Conservation (phyloP, 2,113 vertebrate species). For the Menura novaehollandiae region DNA sequence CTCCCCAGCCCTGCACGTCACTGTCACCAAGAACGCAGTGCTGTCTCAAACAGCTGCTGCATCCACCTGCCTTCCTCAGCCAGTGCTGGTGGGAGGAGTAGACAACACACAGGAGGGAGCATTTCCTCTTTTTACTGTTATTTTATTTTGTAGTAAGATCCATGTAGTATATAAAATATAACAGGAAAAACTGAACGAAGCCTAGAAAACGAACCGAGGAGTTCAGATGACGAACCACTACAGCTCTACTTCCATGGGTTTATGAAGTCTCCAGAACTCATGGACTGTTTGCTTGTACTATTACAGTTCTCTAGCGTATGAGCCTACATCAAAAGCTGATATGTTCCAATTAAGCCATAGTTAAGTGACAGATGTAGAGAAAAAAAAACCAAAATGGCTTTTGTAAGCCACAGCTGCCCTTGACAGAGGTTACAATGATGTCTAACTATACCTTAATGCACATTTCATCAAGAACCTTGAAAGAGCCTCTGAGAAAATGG, state of each 20-base stretch:
- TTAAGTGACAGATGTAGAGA: constrained; percentile 50
- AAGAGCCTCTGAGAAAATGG: constrained; percentile 59
- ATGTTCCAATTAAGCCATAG: constrained; percentile 64
- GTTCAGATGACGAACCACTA: constrained; percentile 57
- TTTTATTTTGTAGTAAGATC: constrained; percentile 76
- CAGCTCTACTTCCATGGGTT: constrained; percentile 36
- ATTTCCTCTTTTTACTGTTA: constrained; percentile 65
- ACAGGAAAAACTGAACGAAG: constrained; percentile 68
- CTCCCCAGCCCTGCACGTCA: background rate
- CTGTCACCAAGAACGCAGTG: background rate
- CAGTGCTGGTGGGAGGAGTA: constrained; percentile 33
- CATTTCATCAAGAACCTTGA: constrained; percentile 63
- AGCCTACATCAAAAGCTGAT: constrained; percentile 59
- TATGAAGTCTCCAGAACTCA: constrained; percentile 24
- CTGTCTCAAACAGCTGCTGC: background rate
- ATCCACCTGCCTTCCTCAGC: background rate
- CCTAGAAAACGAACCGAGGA: constrained; percentile 65
- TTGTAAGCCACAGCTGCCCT: constrained; percentile 65
- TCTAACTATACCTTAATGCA: constrained; percentile 61
- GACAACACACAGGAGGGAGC: constrained; percentile 68
- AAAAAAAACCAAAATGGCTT: background rate
- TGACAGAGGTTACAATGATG: constrained; percentile 64
- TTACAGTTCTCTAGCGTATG: constrained; percentile 59
- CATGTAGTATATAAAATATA: constrained; percentile 76
- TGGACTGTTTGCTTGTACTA: constrained; percentile 42